Percentiles rank a stretch among this genome's conserved stretches.
Conservation (phyloP, 92 coral and sea anemone genomes). For the Epizoanthus fatuus region DNA sequence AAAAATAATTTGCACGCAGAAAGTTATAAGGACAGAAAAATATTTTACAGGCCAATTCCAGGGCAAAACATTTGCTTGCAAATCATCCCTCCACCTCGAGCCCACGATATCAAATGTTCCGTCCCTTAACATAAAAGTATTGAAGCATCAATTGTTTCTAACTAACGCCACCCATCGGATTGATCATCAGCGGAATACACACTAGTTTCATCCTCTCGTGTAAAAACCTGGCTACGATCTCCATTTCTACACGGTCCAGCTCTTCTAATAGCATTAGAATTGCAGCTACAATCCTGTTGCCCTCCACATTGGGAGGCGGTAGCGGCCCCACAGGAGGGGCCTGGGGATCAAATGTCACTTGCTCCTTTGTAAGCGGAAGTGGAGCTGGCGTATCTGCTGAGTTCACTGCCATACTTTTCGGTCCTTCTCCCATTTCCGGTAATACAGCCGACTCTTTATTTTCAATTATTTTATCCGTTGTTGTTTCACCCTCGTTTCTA, state of each 20-base stretch:
- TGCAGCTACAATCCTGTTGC: conserved; percentile 83
- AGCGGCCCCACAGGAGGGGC: conserved; percentile 54
- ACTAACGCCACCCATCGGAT: conserved; percentile 77
- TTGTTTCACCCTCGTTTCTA: not conserved
- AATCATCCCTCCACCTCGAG: no score
- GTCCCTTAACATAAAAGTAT: not conserved
- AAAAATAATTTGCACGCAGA: no score
- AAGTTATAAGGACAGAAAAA: no score
- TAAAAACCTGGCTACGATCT: conserved; percentile 86
- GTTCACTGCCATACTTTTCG: conserved; percentile 61
- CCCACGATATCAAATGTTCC: no score
- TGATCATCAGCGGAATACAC: conserved; percentile 87
- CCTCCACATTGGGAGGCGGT: conserved; percentile 61
- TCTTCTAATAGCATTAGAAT: conserved; percentile 91
- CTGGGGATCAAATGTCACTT: conserved; percentile 69
- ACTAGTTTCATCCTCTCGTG: conserved; percentile 86
- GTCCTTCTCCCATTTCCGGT: conserved; percentile 28
- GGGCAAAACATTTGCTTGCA: no score
- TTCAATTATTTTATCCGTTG: not conserved
- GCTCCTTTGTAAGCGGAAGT: conserved; percentile 80
- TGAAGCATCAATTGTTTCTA: not conserved
- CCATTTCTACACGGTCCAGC: conserved; percentile 90
- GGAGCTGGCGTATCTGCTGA: conserved; percentile 78
- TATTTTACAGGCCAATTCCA: no score
- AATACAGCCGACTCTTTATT: not conserved